phyloP scores from a whole-genome alignment of 2,113 vertebrate species.

The Haemorhous mexicanus region DNA sequence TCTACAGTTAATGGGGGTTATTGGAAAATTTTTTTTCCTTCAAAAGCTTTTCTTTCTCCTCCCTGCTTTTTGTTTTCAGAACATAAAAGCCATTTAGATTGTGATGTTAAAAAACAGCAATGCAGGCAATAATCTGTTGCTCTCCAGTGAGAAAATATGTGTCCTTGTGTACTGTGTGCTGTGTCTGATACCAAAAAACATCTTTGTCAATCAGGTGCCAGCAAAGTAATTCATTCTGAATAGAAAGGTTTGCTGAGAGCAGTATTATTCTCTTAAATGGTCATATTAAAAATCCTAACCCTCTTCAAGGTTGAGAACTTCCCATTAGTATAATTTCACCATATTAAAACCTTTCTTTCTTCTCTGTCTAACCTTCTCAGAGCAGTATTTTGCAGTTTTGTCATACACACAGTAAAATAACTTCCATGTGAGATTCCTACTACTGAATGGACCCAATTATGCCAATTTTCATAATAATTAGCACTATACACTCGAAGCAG shows the following conservation, averaged over 20 bases:
- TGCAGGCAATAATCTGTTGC: slow-evolving; percentile 39
- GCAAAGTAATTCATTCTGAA: slow-evolving; percentile 5
- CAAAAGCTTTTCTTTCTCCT: slow-evolving; percentile 58
- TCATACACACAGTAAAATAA: background rate
- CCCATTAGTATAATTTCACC: slow-evolving; percentile 17
- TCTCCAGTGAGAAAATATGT: slow-evolving; percentile 45
- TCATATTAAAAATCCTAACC: slow-evolving; percentile 4
- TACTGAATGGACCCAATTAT: background rate
- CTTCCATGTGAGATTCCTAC: background rate
- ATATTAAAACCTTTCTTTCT: background rate
- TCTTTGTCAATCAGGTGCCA: background rate
- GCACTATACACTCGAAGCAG: background rate
- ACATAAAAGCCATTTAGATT: slow-evolving; percentile 71
- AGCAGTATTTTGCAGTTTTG: background rate
- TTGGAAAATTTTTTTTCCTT: slow-evolving; percentile 69
- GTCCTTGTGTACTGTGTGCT: background rate
- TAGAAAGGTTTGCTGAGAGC: background rate
- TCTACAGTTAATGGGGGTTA: slow-evolving; percentile 72
- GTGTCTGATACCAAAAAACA: slow-evolving; percentile 29
- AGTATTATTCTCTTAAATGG: slow-evolving; percentile 28
- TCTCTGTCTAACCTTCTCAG: background rate
- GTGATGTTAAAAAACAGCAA: slow-evolving; percentile 73
- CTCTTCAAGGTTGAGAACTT: background rate
- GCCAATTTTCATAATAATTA: background rate
- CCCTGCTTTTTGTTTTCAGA: slow-evolving; percentile 54